Percentiles rank a stretch among this genome's conserved stretches.
phyloP scores from a whole-genome alignment of 1,140 invertebrate species.

The Diachasmimorpha longicaudata region DNA sequence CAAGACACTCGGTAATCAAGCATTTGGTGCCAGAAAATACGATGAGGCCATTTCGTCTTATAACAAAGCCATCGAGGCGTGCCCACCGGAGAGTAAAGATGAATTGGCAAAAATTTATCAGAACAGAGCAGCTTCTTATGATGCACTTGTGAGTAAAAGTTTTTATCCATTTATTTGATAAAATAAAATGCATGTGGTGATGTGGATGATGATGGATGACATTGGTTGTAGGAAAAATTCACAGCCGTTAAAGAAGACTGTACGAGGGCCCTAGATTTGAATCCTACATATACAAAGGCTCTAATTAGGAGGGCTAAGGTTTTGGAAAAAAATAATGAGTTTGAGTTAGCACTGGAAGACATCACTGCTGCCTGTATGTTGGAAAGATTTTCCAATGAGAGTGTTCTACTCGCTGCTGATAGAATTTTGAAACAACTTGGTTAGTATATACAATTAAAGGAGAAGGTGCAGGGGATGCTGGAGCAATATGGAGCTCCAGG shows the following conservation, averaged over 20 bases:
- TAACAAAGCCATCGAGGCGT: slow-evolving; percentile 85
- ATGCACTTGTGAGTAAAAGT: slow-evolving; percentile 75
- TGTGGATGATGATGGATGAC: too few species aligned
- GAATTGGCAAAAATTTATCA: slow-evolving; percentile 93
- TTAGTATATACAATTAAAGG: slow-evolving; percentile 51
- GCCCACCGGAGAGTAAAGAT: slow-evolving; percentile 74
- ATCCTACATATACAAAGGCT: slow-evolving; percentile 90
- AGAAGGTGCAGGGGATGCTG: too few species aligned
- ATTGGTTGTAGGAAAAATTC: slow-evolving; percentile 74
- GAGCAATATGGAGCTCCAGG: too few species aligned
- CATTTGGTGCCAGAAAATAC: slow-evolving; percentile 85
- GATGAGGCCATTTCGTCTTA: slow-evolving; percentile 88
- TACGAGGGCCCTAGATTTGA: slow-evolving; percentile 81
- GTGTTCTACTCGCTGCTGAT: slow-evolving; percentile 81
- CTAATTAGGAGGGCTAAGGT: slow-evolving; percentile 83
- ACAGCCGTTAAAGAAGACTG: slow-evolving; percentile 86
- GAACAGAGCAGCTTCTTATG: slow-evolving; percentile 93
- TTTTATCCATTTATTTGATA: not conserved
- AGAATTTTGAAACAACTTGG: slow-evolving; percentile 81
- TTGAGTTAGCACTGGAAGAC: slow-evolving; percentile 86
- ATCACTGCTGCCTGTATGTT: slow-evolving; percentile 90
- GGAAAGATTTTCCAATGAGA: slow-evolving; percentile 85
- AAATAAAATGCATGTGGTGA: too few species aligned
- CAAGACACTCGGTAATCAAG: slow-evolving; percentile 88
- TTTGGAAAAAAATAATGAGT: slow-evolving; percentile 78